Conservation (phyloP, 2,113 vertebrate genomes). For the Strigops habroptila region DNA sequence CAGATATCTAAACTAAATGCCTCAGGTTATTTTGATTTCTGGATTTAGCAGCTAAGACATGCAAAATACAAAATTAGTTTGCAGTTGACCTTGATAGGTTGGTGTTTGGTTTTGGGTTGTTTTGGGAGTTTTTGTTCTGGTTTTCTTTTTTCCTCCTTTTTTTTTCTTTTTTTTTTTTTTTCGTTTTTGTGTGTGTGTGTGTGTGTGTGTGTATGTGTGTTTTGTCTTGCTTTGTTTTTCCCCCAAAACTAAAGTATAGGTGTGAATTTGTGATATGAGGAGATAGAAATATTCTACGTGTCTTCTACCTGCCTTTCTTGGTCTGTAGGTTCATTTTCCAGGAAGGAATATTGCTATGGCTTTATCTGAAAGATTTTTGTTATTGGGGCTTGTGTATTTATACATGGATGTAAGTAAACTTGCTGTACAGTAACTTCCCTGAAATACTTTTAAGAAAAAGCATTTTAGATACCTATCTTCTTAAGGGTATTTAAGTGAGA, state of each 20-base stretch:
- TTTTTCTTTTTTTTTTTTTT: no score
- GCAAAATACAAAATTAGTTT: not conserved
- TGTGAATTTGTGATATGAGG: not conserved
- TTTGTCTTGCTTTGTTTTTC: rapidly evolving
- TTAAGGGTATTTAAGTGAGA: not conserved
- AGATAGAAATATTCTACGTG: not conserved
- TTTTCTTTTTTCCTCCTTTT: no score
- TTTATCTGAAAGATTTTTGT: not conserved
- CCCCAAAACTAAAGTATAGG: not conserved
- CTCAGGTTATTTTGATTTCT: not conserved
- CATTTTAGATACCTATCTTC: not conserved
- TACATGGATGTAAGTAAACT: not conserved
- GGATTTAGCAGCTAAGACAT: not conserved
- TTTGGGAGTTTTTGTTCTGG: not conserved
- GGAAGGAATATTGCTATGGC: not conserved
- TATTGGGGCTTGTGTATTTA: not conserved
- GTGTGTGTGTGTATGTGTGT: no score
- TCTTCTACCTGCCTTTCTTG: not conserved
- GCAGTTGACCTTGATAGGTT: not conserved
- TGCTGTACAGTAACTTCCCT: not conserved
- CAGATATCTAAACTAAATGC: not conserved
- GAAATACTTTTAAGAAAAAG: not conserved
- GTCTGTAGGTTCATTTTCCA: not conserved
- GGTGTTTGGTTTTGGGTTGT: not conserved
- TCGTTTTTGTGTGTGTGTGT: no score